Conservation (phyloP, 2,888 invertebrate genomes). For the Noctua fimbriata region DNA sequence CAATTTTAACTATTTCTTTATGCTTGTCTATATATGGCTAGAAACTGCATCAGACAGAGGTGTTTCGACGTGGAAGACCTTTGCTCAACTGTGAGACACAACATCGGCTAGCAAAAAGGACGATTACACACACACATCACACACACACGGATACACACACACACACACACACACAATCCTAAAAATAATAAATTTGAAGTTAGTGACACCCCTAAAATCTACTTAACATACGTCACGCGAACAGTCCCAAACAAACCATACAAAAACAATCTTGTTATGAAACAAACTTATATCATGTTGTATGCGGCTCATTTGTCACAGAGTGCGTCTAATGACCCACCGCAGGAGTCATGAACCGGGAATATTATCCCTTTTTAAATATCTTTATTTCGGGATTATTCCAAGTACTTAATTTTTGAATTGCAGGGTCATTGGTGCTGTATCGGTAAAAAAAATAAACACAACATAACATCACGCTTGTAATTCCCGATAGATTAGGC, state of each 20-base stretch:
- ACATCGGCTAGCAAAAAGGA: neutral
- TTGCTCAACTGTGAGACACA: neutral
- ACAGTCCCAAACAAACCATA: constrained; percentile 55
- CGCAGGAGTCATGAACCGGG: constrained; percentile 19
- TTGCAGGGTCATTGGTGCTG: neutral
- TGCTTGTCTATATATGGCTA: neutral
- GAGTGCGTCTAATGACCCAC: constrained; percentile 38
- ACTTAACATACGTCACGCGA: constrained; percentile 47
- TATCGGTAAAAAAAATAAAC: neutral
- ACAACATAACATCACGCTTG: neutral
- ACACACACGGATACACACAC: too few species aligned
- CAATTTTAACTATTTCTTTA: neutral
- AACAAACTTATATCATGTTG: constrained; percentile 50
- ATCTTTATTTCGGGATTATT: neutral
- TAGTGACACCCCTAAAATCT: constrained; percentile 33
- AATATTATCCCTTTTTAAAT: constrained; percentile 8
- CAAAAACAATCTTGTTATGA: constrained; percentile 58
- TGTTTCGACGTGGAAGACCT: neutral
- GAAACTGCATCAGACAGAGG: neutral
- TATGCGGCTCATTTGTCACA: constrained; percentile 25
- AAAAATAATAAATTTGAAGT: neutral
- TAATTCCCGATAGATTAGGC: neutral
- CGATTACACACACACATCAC: too few species aligned
- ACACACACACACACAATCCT: neutral
- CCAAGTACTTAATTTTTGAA: neutral